These are phyloP conservation scores for Lasioglossum lativentre DNA, from an alignment of 2,888 invertebrate genomes.

Conservation along the genomic window DNA sequence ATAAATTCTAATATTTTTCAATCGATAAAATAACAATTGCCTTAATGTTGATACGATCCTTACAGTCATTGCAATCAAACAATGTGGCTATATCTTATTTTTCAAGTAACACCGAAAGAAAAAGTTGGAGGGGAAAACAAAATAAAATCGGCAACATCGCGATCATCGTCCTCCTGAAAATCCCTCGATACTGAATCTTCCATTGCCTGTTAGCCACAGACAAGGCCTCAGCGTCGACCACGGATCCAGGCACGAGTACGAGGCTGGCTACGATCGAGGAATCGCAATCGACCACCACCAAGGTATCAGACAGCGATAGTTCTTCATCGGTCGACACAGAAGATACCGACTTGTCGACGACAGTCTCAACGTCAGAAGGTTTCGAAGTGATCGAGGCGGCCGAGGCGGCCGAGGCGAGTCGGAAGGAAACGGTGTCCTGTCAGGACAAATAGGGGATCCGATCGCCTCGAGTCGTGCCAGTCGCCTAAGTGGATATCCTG, in stretches of 20 bases:
- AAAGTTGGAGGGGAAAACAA: background rate
- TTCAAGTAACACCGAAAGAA: background rate
- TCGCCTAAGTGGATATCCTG: conserved; percentile 34
- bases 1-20: too few species aligned
- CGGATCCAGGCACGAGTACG: background rate
- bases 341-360: conserved; percentile 58
- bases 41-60: too few species aligned
- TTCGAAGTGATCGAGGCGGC: conserved; percentile 78
- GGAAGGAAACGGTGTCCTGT: conserved; percentile 55
- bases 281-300: background rate
- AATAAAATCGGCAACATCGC: background rate
- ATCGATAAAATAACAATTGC: too few species aligned
- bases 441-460: conserved; percentile 48
- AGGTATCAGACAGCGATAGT: conserved; percentile 18
- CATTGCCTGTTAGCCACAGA: conserved; percentile 50
- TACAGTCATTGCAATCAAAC: background rate
- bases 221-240: conserved; percentile 21
- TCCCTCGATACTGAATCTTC: conserved; percentile 3
- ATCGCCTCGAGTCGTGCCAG: conserved; percentile 43
- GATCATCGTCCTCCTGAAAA: background rate
- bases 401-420: conserved; percentile 66
- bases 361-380: conserved; percentile 76
- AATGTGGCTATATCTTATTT: background rate
- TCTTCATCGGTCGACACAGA: conserved; percentile 26
- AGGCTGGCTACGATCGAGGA: background rate